A percentile compares a stretch with the other conserved stretches of the same genome.
Evolutionary conservation across 2,888 invertebrate species (phyloP).

Genomic region (Oscheius onirici): DNA sequence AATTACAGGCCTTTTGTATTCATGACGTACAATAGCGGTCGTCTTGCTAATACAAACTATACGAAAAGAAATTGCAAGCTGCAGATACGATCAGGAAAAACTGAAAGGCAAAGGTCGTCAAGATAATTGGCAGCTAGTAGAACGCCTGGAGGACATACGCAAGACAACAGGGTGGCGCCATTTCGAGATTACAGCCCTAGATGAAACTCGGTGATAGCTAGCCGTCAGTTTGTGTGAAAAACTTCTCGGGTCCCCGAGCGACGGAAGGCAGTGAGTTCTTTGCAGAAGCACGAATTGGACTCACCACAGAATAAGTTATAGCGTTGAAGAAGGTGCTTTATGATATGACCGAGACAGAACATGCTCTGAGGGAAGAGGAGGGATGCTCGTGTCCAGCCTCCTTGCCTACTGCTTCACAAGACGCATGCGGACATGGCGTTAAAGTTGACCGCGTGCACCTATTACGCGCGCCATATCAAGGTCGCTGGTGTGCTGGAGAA

Average conservation of each 20-base stretch:
- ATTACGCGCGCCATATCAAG: conserved; percentile 30
- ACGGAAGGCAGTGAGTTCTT: not conserved
- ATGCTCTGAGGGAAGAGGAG: not conserved
- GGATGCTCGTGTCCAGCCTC: conserved; percentile 5
- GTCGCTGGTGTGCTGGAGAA: conserved; percentile 4
- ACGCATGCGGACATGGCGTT: conserved; percentile 25
- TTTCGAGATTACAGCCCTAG: conserved; percentile 30
- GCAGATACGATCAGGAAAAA: not conserved
- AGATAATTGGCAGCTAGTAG: conserved; percentile 5
- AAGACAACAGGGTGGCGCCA: conserved; percentile 21
- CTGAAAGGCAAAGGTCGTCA: not conserved
- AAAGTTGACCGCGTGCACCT: conserved; percentile 32
- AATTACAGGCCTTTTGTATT: too few species aligned
- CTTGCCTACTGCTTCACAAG: conserved; percentile 22
- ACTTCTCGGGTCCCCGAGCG: not conserved
- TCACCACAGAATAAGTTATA: conserved; percentile 27
- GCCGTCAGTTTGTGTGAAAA: conserved; percentile 12
- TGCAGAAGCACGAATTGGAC: not conserved
- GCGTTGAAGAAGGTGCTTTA: conserved; percentile 4
- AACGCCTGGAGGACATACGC: conserved; percentile 12
- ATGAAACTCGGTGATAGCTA: conserved; percentile 28
- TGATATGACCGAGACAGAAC: conserved; percentile 17
- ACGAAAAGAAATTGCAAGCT: too few species aligned
- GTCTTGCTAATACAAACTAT: too few species aligned
- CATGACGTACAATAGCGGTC: too few species aligned